Percentiles rank a stretch among this genome's conserved stretches.
Conservation (phyloP, 1,140 invertebrate species). For the Aphelenchoides besseyi region DNA sequence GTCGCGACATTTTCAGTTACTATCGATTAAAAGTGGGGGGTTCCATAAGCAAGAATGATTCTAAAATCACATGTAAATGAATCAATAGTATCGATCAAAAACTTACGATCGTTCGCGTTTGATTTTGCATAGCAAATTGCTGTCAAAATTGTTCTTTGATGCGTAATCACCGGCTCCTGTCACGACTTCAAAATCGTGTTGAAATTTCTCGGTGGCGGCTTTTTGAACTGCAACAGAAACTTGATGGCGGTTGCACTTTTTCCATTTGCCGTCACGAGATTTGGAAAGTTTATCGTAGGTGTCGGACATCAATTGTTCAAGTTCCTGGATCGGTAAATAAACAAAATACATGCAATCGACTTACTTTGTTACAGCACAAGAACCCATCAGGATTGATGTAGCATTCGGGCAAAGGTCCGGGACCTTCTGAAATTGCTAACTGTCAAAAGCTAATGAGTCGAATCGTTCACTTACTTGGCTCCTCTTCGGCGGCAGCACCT, state of each 20-base stretch:
- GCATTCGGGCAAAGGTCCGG: constrained; percentile 32
- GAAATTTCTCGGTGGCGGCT: constrained; percentile 33
- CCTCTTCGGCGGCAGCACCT: constrained; percentile 1
- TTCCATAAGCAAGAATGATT: constrained; percentile 13
- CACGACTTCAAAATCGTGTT: constrained; percentile 41
- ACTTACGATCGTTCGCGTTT: constrained; percentile 1
- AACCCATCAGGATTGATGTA: constrained; percentile 46
- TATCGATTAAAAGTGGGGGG: background rate
- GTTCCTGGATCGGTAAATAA: constrained; percentile 23
- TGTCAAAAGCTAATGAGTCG: constrained; percentile 5
- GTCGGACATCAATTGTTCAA: constrained; percentile 47
- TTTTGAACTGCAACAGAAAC: constrained; percentile 40
- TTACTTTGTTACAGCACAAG: constrained; percentile 44
- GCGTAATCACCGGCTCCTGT: constrained; percentile 44
- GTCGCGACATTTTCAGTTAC: background rate
- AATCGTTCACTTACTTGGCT: background rate
- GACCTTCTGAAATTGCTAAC: background rate
- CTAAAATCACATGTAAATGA: too few relatives aligned
- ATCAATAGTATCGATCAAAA: too few relatives aligned
- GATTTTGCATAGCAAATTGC: constrained; percentile 32
- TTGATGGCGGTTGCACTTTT: constrained; percentile 47
- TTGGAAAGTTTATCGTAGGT: constrained; percentile 19
- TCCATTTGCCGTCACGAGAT: constrained; percentile 35
- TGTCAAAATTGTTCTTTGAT: constrained; percentile 28
- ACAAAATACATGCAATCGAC: background rate